Evolutionary conservation across 2,113 vertebrate genomes (phyloP).

Genomic region (Potamarius usumacintae): DNA sequence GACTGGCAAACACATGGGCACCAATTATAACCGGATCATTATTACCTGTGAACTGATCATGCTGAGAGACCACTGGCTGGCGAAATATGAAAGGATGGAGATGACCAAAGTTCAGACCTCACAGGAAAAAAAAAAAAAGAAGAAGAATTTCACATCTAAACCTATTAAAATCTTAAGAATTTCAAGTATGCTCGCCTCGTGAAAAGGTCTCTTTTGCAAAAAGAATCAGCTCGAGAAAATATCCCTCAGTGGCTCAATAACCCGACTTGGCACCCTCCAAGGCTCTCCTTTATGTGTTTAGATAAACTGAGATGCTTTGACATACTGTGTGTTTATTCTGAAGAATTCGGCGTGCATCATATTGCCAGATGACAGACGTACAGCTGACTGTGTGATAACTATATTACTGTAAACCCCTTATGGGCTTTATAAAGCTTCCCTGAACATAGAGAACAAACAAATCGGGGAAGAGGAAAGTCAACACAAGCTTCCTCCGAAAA

Average conservation of each 20-base stretch:
- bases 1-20: background rate
- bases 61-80: background rate
- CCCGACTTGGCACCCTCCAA: background rate
- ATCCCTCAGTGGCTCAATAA: background rate
- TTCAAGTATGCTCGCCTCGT: background rate
- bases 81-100: background rate
- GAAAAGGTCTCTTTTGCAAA: background rate
- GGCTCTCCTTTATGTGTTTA: background rate
- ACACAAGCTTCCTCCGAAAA: no score
- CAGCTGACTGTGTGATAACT: background rate
- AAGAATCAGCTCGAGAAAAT: background rate
- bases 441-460: background rate
- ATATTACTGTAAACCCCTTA: background rate
- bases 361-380: background rate
- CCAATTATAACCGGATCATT: background rate
- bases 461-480: no score
- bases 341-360: background rate
- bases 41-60: background rate
- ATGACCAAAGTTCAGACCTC: background rate
- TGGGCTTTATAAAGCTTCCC: background rate
- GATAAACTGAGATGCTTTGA: background rate
- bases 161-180: constrained; percentile 1
- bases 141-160: background rate
- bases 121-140: background rate
- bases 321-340: background rate